Evolutionary conservation across 2,797 vertebrate genomes (phyloP).

Genomic region (Delichon dasypus): DNA sequence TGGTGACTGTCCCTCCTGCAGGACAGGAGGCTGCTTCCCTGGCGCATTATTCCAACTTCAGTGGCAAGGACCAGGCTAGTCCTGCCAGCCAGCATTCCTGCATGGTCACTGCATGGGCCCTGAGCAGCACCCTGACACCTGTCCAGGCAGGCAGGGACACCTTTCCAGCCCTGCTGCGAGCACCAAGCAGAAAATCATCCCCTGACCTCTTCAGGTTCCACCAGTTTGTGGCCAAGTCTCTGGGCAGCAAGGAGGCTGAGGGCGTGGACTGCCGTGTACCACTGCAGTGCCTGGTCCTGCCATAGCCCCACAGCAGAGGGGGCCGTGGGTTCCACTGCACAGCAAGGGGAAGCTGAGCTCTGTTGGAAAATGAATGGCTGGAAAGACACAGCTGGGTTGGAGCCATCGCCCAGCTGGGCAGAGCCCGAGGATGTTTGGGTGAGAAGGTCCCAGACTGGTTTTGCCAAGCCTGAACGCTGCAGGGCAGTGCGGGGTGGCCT

Average conservation of each 20-base stretch:
- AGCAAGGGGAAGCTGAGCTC: not conserved
- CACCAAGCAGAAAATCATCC: not conserved
- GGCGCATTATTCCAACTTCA: not conserved
- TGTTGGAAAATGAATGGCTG: not conserved
- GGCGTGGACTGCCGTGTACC: rapidly evolving
- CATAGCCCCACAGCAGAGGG: rapidly evolving
- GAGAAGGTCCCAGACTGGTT: not conserved
- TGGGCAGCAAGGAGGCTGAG: not conserved
- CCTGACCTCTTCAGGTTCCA: not conserved
- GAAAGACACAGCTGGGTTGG: not conserved
- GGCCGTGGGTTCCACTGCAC: not conserved
- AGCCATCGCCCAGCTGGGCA: not conserved
- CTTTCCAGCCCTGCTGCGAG: not conserved
- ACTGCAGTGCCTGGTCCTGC: not conserved
- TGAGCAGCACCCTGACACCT: not conserved
- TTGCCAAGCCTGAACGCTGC: not conserved
- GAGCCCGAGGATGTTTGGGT: not conserved
- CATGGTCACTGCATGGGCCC: rapidly evolving
- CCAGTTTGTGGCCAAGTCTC: not conserved
- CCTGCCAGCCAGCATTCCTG: not conserved
- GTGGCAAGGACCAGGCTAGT: not conserved
- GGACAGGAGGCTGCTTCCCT: not conserved
- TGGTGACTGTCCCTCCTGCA: not conserved
- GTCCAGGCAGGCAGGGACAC: not conserved
- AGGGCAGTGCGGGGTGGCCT: rapidly evolving